Percentiles rank a stretch among this genome's conserved stretches.
Evolutionary conservation across 1,140 invertebrate genomes (phyloP).

Genomic region (Agrypnia vestita): DNA sequence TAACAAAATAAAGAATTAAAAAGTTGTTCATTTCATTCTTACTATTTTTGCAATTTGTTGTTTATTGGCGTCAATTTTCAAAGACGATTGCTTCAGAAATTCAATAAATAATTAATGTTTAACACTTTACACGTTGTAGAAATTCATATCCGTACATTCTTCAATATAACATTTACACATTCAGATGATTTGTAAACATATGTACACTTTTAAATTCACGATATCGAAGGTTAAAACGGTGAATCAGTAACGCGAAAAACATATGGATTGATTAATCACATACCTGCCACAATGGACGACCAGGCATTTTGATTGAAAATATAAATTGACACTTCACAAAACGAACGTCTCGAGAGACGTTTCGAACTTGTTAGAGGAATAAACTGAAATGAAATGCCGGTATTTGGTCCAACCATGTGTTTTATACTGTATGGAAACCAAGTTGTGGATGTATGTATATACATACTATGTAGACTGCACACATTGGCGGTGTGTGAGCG

Average conservation of each 20-base stretch:
- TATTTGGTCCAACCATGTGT: slow-evolving; percentile 71
- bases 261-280: slow-evolving; percentile 46
- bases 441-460: slow-evolving; percentile 18
- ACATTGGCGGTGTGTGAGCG: slow-evolving; percentile 45
- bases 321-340: slow-evolving; percentile 53
- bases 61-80: too few species aligned
- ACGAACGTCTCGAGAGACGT: slow-evolving; percentile 35
- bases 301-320: slow-evolving; percentile 68
- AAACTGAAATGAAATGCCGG: slow-evolving; percentile 68
- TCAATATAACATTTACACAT: too few species aligned
- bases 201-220: slow-evolving; percentile 21
- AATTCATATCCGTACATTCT: too few species aligned
- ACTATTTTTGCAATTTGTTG: too few species aligned
- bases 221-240: slow-evolving; percentile 5
- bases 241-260: neutral
- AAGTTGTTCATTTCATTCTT: too few species aligned
- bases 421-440: slow-evolving; percentile 65
- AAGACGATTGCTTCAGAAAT: too few species aligned
- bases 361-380: slow-evolving; percentile 56
- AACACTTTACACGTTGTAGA: too few species aligned
- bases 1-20: too few species aligned
- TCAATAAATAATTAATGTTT: too few species aligned
- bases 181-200: too few species aligned
- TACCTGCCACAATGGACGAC: slow-evolving; percentile 74
- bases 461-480: slow-evolving; percentile 35